Conservation (phyloP, 2,888 invertebrate species). For the Nysson spinosus region DNA sequence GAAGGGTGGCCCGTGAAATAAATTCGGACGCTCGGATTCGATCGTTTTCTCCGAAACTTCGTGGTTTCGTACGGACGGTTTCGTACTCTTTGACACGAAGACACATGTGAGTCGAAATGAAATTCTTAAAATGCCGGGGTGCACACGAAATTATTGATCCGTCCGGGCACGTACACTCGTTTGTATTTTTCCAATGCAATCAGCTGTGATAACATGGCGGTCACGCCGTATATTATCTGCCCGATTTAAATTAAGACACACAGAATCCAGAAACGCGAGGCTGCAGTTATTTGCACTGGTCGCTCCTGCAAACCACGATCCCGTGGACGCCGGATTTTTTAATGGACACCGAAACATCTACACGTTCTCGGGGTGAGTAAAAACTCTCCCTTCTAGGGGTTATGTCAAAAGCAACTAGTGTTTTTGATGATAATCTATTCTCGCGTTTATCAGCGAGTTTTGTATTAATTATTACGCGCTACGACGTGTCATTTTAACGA, state of each 20-base stretch:
- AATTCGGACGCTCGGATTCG: too few relatives aligned
- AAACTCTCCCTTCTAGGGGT: slow-evolving; percentile 36
- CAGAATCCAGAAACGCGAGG: slow-evolving; percentile 31
- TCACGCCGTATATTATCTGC: slow-evolving; percentile 41
- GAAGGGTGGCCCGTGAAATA: too few relatives aligned
- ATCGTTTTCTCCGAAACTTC: too few relatives aligned
- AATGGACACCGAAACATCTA: slow-evolving; percentile 5
- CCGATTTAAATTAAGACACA: slow-evolving; percentile 56
- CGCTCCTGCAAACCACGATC: slow-evolving; percentile 30
- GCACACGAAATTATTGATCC: slow-evolving; percentile 52
- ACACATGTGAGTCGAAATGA: too few relatives aligned
- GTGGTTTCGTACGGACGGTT: too few relatives aligned
- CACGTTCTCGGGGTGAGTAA: slow-evolving; percentile 47
- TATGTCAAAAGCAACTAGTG: slow-evolving; percentile 64
- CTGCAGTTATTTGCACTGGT: slow-evolving; percentile 45
- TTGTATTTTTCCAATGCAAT: slow-evolving; percentile 47
- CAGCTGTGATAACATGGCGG: slow-evolving; percentile 68
- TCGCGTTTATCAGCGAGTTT: slow-evolving; percentile 1
- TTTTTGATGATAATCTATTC: slow-evolving; percentile 41
- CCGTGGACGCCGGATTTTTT: slow-evolving; percentile 20
- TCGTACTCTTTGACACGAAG: too few relatives aligned
- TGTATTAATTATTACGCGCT: not conserved
- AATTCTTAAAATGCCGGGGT: not conserved
- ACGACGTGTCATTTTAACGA: not conserved
- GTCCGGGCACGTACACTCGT: slow-evolving; percentile 16